Conservation (phyloP, 2,113 vertebrate genomes). For the Bujurquina vittata region DNA sequence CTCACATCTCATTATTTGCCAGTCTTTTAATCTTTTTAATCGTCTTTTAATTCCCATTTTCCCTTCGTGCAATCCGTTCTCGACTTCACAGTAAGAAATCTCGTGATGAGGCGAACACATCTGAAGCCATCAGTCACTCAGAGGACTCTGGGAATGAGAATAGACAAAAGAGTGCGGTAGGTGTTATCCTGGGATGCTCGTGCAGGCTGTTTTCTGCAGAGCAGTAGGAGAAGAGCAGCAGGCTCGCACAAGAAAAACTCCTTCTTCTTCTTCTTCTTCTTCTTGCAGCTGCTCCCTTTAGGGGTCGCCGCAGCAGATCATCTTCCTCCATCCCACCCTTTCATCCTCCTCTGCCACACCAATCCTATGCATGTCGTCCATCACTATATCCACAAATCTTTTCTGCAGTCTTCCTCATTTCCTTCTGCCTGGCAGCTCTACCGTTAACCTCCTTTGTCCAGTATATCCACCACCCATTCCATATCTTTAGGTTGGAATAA, state of each 20-base stretch:
- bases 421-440: background rate
- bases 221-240: background rate
- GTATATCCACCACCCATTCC: background rate
- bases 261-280: background rate
- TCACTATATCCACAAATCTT: too few species aligned
- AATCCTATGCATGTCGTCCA: background rate
- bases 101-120: constrained; percentile 71
- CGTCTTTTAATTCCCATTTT: background rate
- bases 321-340: background rate
- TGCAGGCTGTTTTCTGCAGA: background rate
- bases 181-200: constrained; percentile 18
- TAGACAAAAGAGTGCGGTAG: constrained; percentile 79
- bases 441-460: background rate
- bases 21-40: too few species aligned
- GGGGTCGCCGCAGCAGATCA: background rate
- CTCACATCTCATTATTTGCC: too few species aligned
- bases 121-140: constrained; percentile 73
- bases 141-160: constrained; percentile 83
- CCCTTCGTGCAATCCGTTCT: background rate
- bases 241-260: background rate
- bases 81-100: constrained; percentile 68
- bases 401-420: background rate
- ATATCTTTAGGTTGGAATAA: too few species aligned
- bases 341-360: background rate
- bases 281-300: background rate